Conservation (phyloP, 2,113 vertebrate genomes). For the Phyllostomus hastatus region DNA sequence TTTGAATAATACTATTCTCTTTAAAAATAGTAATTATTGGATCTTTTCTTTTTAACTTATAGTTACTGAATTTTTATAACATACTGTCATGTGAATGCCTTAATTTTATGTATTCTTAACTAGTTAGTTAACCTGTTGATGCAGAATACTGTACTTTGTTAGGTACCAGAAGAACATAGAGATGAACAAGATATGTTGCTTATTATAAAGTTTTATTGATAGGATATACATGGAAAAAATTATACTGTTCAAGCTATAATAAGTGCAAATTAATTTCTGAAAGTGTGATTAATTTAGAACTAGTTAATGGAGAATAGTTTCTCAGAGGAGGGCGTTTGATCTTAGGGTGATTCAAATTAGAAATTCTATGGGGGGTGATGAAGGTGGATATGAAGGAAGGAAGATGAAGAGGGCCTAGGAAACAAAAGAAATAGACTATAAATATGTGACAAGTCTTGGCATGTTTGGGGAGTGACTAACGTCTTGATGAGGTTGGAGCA, state of each 20-base stretch:
- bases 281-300: background rate
- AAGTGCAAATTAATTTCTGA: background rate
- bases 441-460: background rate
- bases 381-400: background rate
- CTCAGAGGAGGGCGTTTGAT: background rate
- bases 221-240: background rate
- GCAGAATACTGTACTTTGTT: background rate
- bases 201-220: background rate
- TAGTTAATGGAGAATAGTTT: background rate
- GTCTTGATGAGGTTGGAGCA: background rate
- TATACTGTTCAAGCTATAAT: background rate
- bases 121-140: background rate
- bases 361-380: background rate
- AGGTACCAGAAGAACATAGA: background rate
- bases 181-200: background rate
- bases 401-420: no score
- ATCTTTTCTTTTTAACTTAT: background rate
- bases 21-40: background rate
- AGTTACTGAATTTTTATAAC: background rate
- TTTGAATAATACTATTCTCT: background rate
- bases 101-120: slow-evolving; percentile 1
- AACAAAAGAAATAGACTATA: background rate
- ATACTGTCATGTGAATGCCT: background rate
- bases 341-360: background rate
- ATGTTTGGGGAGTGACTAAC: background rate